Evolutionary conservation across 2,888 invertebrate genomes (phyloP), one percentile per base, ranked within the genome.

Genomic region (Drosophila neonasuta): DNA sequence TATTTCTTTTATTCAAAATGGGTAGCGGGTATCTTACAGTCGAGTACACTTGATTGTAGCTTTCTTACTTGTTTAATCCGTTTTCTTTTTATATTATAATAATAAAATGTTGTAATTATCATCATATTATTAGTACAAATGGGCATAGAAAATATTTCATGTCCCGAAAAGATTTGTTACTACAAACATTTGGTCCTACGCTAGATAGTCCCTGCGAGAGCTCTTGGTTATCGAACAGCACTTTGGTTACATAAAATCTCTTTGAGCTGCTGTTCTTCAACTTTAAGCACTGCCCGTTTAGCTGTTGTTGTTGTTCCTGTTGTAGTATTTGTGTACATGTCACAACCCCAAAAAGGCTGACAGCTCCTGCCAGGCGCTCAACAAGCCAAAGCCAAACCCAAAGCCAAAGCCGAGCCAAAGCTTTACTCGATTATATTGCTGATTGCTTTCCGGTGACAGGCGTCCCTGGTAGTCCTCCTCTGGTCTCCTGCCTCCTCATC

Each of bases 401-500:
- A 32, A 32, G 32, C 29, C 34, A 36, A 46, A 51, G 61, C 71
- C 48, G 46, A 64, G 69, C 57, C 49, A 64, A 68, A 79, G 84
- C 81, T 73, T 80, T 74, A 81, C 74, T 82, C 84, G 84, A 83
- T 83, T 83, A 82, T 83, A 74, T 74, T 84, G 74, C 84, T 83
- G 83, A 83, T 83, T 84, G 83, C 80, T 84, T 83, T 84, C 83
- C 83, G 83, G 82, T 82, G 79, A 81, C 77, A 80, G 79, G 68
- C 71, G 56, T 45, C 67, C 48, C 61, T 54, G 36, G 36, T 30
- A 49, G 42, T 57, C 51, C 24, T 32, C n/a, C 15, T 34, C 8
- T 6, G 24, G 24, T 24, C 24, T 24, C 4, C 24, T 24, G 24
- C 24, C 6, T 24, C 5, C 24, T 24, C 24, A 5, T 24, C 24